Conservation (phyloP, 2,113 vertebrate species). For the Clinocottus analis region DNA sequence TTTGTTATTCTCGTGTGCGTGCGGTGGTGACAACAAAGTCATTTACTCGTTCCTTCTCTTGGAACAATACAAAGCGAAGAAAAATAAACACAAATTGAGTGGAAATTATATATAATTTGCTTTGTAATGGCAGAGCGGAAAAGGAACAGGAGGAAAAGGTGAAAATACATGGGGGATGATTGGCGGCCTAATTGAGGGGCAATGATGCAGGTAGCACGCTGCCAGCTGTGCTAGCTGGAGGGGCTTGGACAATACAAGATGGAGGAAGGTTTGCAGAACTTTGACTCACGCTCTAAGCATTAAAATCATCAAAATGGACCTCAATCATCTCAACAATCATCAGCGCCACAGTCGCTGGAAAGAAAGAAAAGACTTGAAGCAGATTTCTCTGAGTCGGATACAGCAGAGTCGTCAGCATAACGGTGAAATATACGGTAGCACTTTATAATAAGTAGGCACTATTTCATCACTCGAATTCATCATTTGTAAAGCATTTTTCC, state of each 20-base stretch:
- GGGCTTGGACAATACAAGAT: neutral
- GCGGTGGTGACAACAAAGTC: neutral
- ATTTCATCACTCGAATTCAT: too few species aligned
- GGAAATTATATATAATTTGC: constrained; percentile 26
- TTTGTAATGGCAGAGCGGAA: constrained; percentile 20
- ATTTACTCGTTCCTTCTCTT: neutral
- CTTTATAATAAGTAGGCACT: too few species aligned
- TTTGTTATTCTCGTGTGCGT: neutral
- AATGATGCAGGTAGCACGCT: constrained; percentile 18
- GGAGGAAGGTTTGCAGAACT: neutral
- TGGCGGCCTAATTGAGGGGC: constrained; percentile 26
- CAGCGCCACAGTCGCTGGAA: neutral
- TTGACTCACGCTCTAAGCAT: neutral
- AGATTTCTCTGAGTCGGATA: neutral
- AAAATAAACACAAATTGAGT: neutral
- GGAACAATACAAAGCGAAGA: neutral
- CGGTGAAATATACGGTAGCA: neutral
- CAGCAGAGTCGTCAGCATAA: neutral
- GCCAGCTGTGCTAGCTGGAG: neutral
- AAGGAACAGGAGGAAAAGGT: neutral
- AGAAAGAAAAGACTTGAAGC: neutral
- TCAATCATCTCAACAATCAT: neutral
- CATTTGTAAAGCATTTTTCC: too few species aligned
- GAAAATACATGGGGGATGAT: constrained; percentile 29
- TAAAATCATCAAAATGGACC: neutral